A percentile compares a stretch with the other conserved stretches of the same genome.
phyloP scores from a whole-genome alignment of 2,113 vertebrate genomes.

The Dicerorhinus sumatrensis region DNA sequence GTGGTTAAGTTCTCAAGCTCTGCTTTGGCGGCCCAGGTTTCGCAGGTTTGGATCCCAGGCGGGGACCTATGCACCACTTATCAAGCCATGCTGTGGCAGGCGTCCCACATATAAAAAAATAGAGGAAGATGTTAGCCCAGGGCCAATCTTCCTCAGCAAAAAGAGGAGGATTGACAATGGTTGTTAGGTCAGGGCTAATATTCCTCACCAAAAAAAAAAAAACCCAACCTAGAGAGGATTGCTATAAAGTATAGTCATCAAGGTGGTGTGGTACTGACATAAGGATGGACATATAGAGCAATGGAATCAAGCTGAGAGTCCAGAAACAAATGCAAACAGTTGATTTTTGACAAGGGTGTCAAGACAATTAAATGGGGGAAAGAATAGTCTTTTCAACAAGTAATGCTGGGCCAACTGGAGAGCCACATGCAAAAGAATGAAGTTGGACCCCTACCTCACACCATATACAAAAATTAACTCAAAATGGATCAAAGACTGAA shows the following conservation, averaged over 20 bases:
- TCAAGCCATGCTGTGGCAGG: too few species aligned
- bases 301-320: not conserved
- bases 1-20: too few species aligned
- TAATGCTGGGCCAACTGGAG: not conserved
- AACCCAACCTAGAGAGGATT: not conserved
- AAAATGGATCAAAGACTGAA: not conserved
- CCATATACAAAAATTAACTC: not conserved
- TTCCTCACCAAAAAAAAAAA: not conserved
- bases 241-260: not conserved
- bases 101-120: too few species aligned
- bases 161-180: too few species aligned
- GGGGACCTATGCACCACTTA: too few species aligned
- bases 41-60: too few species aligned
- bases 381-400: not conserved
- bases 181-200: too few species aligned
- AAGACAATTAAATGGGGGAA: not conserved
- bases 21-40: too few species aligned
- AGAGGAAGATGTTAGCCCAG: too few species aligned
- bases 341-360: not conserved
- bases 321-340: not conserved
- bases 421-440: not conserved
- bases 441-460: not conserved
- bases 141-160: too few species aligned
- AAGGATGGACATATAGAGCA: not conserved
- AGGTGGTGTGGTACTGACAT: not conserved